These are phyloP conservation scores for Nycticorax nycticorax DNA, from an alignment of 2,113 vertebrate species.

Conservation along the genomic window DNA sequence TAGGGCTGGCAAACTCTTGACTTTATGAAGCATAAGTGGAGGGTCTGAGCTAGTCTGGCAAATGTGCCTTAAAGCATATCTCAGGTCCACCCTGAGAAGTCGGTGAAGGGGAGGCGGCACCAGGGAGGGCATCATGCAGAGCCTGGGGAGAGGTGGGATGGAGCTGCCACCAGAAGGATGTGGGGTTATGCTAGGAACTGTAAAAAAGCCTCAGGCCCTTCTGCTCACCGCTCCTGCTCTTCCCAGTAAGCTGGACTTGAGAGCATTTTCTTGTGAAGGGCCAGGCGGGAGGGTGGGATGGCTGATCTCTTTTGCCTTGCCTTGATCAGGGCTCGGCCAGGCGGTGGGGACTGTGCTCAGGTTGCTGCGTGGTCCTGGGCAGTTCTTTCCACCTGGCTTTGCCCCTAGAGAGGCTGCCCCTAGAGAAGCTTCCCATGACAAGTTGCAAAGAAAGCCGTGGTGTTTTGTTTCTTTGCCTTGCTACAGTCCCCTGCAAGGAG, in stretches of 20 bases:
- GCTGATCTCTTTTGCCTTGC: not conserved
- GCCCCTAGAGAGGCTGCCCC: not conserved
- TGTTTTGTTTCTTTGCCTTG: not conserved
- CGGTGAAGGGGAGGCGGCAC: not conserved
- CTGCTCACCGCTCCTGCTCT: not conserved
- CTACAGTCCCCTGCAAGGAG: not conserved
- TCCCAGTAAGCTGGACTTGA: not conserved
- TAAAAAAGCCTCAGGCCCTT: not conserved
- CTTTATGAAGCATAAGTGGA: not conserved
- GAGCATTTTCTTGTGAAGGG: not conserved
- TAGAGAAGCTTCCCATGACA: not conserved
- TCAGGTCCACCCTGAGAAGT: not conserved
- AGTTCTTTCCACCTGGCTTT: not conserved
- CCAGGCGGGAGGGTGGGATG: not conserved
- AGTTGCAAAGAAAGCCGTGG: not conserved
- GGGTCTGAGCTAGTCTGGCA: not conserved
- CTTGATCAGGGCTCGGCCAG: not conserved
- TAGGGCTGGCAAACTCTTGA: slow-evolving; percentile 6
- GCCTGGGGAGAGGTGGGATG: not conserved
- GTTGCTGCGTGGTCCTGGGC: not conserved
- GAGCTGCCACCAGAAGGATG: not conserved
- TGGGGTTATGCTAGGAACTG: not conserved
- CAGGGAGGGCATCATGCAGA: not conserved
- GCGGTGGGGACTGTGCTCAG: accelerated
- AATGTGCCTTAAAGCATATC: not conserved